Conservation (phyloP, 2,888 invertebrate genomes). For the Lydus trimaculatus region DNA sequence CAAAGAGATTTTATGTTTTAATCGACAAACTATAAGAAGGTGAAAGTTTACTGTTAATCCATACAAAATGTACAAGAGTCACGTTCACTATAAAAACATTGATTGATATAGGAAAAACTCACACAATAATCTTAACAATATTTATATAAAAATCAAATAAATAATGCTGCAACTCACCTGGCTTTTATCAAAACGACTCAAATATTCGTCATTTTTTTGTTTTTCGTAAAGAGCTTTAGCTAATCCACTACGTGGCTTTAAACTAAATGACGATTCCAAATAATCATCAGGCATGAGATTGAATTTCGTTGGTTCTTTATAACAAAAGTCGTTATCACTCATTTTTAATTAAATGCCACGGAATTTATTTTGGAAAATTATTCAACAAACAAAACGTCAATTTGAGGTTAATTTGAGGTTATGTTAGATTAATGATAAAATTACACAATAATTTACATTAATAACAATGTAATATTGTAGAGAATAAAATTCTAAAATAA, state of each 20-base stretch:
- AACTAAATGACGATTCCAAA: constrained; percentile 51
- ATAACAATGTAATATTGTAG: constrained; percentile 3
- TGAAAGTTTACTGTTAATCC: not conserved
- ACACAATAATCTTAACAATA: not conserved
- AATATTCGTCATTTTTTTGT: constrained; percentile 72
- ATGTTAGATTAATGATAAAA: constrained; percentile 3
- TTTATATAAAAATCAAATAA: not conserved
- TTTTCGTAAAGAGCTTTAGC: constrained; percentile 77
- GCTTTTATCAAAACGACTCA: constrained; percentile 72
- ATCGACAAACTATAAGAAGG: not conserved
- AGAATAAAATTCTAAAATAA: not conserved
- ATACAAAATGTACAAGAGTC: not conserved
- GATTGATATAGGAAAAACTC: not conserved
- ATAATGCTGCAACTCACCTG: constrained; percentile 64
- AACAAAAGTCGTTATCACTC: constrained; percentile 22
- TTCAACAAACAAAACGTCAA: not conserved
- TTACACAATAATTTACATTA: constrained; percentile 7
- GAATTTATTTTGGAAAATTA: not conserved
- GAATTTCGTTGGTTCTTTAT: not conserved
- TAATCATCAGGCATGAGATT: not conserved
- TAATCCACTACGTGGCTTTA: constrained; percentile 74
- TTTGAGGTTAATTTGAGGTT: constrained; percentile 8
- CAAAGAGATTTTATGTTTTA: not conserved
- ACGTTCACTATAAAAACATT: not conserved
- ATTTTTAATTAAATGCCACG: constrained; percentile 2